phyloP scores from a whole-genome alignment of 1,140 invertebrate species.

The Scaptomyza graminum region DNA sequence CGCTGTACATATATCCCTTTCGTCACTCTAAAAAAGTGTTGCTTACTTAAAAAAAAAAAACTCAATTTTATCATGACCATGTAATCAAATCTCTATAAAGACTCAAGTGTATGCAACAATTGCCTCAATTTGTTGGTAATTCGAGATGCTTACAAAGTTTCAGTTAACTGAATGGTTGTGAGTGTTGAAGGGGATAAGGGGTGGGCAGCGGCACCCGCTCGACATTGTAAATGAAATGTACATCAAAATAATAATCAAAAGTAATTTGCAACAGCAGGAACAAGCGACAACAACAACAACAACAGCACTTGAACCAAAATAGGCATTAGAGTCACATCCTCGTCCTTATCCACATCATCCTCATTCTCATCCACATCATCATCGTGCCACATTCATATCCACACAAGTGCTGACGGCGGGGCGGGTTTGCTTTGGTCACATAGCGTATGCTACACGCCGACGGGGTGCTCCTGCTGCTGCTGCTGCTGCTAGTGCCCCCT shows the following conservation, averaged over 20 bases:
- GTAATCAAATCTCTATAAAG: constrained; percentile 61
- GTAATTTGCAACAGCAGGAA: constrained; percentile 65
- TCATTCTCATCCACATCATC: neutral
- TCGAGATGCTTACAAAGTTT: constrained; percentile 71
- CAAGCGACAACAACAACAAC: constrained; percentile 31
- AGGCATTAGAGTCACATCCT: constrained; percentile 41
- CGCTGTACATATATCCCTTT: neutral
- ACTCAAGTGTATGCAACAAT: constrained; percentile 55
- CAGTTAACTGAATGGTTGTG: neutral
- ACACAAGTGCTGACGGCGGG: constrained; percentile 10
- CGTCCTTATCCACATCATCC: constrained; percentile 5
- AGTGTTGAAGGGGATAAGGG: neutral
- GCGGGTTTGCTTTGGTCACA: constrained; percentile 39
- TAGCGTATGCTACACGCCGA: constrained; percentile 63
- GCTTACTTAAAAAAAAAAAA: constrained; percentile 20
- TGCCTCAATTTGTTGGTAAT: constrained; percentile 58
- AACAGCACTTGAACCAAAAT: constrained; percentile 43
- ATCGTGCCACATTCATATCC: constrained; percentile 5
- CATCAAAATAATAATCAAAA: constrained; percentile 80
- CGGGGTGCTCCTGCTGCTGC: constrained; percentile 53
- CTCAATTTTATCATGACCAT: constrained; percentile 39
- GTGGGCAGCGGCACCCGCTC: constrained; percentile 29
- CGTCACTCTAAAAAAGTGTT: too few relatives aligned
- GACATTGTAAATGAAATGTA: constrained; percentile 58
- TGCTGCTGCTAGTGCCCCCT: constrained; percentile 7